Evolutionary conservation across 1,140 invertebrate species (phyloP).

Genomic region (Pseudomyrmex pallidus): DNA sequence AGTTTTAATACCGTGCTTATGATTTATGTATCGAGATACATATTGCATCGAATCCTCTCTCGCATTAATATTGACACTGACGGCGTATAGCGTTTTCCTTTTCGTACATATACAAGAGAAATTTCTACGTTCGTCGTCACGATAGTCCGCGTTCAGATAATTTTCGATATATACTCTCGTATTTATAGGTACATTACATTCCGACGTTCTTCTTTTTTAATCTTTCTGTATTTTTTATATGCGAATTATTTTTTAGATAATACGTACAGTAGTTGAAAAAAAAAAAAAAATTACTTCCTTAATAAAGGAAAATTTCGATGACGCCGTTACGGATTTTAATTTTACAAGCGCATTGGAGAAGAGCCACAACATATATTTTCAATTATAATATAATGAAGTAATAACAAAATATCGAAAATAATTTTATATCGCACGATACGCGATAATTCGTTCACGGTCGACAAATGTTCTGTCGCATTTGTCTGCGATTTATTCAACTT

Average conservation of each 20-base stretch:
- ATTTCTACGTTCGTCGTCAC: constrained; percentile 26
- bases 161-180: constrained; percentile 13
- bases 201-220: background rate
- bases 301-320: too few species aligned
- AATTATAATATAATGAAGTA: too few species aligned
- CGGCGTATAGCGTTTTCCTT: constrained; percentile 36
- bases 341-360: too few species aligned
- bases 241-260: background rate
- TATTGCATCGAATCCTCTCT: constrained; percentile 63
- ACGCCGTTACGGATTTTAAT: too few species aligned
- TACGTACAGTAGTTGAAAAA: too few species aligned
- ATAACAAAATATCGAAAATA: too few species aligned
- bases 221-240: background rate
- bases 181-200: background rate
- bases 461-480: too few species aligned
- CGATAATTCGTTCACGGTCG: too few species aligned
- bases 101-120: background rate
- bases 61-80: constrained; percentile 63
- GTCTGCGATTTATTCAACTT: too few species aligned
- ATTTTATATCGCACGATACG: too few species aligned
- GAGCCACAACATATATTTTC: too few species aligned
- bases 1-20: constrained; percentile 74
- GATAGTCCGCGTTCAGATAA: constrained; percentile 1
- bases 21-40: constrained; percentile 73
- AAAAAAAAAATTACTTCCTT: too few species aligned